Conservation (phyloP, 2,113 vertebrate genomes). For the Triplophysa tibetana region DNA sequence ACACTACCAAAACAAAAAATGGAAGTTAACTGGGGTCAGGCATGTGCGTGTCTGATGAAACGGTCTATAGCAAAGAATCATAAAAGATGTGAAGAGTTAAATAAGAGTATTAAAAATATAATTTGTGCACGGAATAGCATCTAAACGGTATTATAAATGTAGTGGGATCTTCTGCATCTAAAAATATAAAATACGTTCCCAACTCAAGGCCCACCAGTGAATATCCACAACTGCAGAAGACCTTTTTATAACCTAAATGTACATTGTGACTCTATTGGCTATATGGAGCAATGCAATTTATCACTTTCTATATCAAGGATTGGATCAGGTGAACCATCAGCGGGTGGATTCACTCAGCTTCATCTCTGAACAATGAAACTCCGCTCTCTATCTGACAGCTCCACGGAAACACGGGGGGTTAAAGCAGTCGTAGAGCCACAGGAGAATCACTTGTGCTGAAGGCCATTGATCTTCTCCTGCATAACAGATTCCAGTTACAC, state of each 20-base stretch:
- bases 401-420: neutral
- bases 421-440: neutral
- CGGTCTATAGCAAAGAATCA: too few relatives aligned
- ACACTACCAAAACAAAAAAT: too few relatives aligned
- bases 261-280: neutral
- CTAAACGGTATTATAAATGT: too few relatives aligned
- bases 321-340: conserved; percentile 11
- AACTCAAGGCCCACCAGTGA: too few relatives aligned
- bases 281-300: conserved; percentile 17
- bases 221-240: neutral
- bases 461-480: conserved; percentile 43
- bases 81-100: too few relatives aligned
- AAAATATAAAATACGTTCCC: too few relatives aligned
- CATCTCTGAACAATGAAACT: conserved; percentile 36
- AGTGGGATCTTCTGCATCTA: too few relatives aligned
- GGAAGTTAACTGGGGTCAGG: too few relatives aligned
- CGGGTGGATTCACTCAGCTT: neutral
- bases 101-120: too few relatives aligned
- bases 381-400: conserved; percentile 12
- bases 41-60: too few relatives aligned
- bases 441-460: conserved; percentile 38
- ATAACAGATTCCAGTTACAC: conserved; percentile 9
- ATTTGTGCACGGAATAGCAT: too few relatives aligned
- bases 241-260: neutral
- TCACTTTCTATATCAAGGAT: conserved; percentile 7